Evolutionary conservation across 2,888 invertebrate genomes (phyloP), one percentile per base, ranked within the genome.

Genomic region (Scaptomyza flava): DNA sequence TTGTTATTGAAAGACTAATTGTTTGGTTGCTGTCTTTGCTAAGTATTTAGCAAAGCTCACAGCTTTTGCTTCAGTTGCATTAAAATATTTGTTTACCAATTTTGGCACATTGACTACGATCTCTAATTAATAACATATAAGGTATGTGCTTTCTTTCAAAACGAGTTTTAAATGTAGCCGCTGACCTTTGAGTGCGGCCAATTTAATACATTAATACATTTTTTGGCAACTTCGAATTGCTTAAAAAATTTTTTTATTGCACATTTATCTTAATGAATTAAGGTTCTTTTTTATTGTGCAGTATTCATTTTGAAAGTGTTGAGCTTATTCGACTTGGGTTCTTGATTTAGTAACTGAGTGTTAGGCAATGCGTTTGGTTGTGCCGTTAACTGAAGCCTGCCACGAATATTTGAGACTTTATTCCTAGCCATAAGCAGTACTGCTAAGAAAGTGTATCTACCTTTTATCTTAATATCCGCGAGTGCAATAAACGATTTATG

Each of bases 401-500:
- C 36, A 31, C 20, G 1, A 41, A 12, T 34, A 65, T 34, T 31
- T 51, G 36, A 46, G 30, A 33, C 46, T 43, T 23, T 47, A 45
- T 43, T 47, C 33, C 52, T 60, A 56, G 47, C 3, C 36, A 54
- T 45, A 43, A 8, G 11, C 20, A 56, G 45, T 34, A 20, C n/a
- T 6, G 20, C 53, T 46, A 9, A 17, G 8, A 54, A 31, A 30
- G 46, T 38, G 31, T 46, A 23, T 23, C 14, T 45, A 2, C 2
- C 3, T 17, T 67, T 84, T 81, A 83, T 83, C 84, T 76, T 31
- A 58, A 69, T 38, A 48, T 30, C 7, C 50, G 68, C 34, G 62
- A 17, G 68, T 67, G 65, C 61, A 52, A 72, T 86, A 86, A 74
- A 80, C 72, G 64, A 81, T 84, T 81, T 81, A 86, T 81, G 60